Conservation (phyloP, 2,113 vertebrate genomes). For the Eurypyga helias region DNA sequence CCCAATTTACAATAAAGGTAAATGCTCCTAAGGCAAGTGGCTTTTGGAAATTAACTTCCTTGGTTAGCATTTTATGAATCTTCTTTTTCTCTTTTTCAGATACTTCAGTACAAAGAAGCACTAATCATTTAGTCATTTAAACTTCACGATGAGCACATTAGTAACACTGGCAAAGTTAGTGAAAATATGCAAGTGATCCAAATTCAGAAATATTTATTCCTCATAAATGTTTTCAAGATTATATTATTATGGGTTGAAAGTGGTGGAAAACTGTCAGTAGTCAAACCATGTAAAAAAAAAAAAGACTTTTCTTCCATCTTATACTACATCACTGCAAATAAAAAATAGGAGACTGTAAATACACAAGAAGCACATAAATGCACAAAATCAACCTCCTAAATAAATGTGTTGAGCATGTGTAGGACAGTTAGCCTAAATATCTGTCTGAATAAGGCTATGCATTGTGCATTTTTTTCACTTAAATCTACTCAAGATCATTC, state of each 20-base stretch:
- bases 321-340: background rate
- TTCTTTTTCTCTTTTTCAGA: background rate
- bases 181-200: background rate
- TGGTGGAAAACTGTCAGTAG: background rate
- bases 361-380: background rate
- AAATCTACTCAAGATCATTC: background rate
- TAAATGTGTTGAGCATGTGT: background rate
- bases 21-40: background rate
- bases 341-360: background rate
- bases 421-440: background rate
- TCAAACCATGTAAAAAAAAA: background rate
- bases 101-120: background rate
- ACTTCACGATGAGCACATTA: background rate
- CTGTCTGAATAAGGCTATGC: background rate
- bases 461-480: background rate
- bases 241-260: background rate
- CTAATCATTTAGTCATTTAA: background rate
- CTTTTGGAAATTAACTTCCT: background rate
- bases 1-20: background rate
- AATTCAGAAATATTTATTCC: background rate
- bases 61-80: background rate
- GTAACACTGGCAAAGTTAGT: background rate
- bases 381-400: background rate
- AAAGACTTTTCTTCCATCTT: accelerated
- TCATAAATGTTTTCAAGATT: background rate